Conservation (phyloP, 2,888 invertebrate species). For the Anagyrus pseudococci region DNA sequence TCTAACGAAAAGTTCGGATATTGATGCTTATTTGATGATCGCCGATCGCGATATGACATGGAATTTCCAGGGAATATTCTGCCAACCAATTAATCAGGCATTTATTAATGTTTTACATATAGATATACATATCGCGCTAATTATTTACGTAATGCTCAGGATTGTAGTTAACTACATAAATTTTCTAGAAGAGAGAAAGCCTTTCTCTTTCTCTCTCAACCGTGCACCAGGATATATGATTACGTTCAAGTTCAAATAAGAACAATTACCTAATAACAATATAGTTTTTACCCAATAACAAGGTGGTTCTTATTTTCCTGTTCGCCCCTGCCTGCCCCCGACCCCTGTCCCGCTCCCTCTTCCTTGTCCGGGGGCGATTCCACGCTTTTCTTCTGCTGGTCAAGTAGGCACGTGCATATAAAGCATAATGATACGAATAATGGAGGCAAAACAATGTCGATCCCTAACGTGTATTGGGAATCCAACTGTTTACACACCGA, state of each 20-base stretch:
- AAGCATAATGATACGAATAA: constrained; percentile 10
- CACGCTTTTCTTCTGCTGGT: background rate
- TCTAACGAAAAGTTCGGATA: too few species aligned
- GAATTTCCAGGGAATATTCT: too few species aligned
- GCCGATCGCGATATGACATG: too few species aligned
- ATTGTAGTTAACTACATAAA: background rate
- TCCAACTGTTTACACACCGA: too few species aligned
- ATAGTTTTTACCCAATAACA: too few species aligned
- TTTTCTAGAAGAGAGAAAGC: constrained; percentile 1
- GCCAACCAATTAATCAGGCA: too few species aligned
- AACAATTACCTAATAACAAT: constrained; percentile 12
- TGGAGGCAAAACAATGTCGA: background rate
- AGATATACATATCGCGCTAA: too few species aligned
- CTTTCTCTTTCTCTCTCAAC: background rate
- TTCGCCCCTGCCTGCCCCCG: too few species aligned
- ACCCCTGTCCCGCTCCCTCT: too few species aligned
- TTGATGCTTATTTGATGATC: too few species aligned
- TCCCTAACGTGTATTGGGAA: background rate
- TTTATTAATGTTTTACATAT: too few species aligned
- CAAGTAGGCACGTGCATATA: background rate
- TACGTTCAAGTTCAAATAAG: constrained; percentile 3
- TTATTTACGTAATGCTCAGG: background rate
- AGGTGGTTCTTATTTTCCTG: too few species aligned
- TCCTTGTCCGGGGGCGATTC: background rate
- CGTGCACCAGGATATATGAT: background rate